Evolutionary conservation across 2,797 vertebrate species (phyloP).

Genomic region (Columba guinea): DNA sequence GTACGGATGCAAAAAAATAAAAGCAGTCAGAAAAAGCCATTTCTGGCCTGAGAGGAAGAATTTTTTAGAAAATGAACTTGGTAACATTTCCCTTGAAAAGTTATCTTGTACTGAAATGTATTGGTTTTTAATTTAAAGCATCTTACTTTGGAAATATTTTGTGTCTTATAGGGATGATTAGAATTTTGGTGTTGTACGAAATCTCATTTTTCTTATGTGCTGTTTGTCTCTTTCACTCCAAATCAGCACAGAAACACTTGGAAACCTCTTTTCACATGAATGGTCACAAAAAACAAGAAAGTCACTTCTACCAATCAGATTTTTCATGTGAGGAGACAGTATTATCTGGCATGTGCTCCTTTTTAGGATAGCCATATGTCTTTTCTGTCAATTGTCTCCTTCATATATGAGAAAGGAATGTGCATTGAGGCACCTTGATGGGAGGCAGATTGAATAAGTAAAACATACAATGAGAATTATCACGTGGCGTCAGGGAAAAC

Average conservation of each 20-base stretch:
- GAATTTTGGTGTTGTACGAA: not conserved
- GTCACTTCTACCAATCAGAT: not conserved
- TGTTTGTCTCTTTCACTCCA: not conserved
- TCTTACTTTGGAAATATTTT: not conserved
- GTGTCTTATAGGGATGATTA: not conserved
- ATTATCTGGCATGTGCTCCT: not conserved
- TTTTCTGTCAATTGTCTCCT: not conserved
- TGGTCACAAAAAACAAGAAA: not conserved
- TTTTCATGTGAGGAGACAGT: not conserved
- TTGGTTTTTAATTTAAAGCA: not conserved
- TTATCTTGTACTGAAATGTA: not conserved
- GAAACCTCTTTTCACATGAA: not conserved
- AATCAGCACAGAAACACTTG: not conserved
- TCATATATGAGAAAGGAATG: not conserved
- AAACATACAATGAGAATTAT: not conserved
- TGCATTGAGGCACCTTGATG: not conserved
- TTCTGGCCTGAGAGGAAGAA: not conserved
- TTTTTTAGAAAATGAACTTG: not conserved
- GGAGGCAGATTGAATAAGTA: not conserved
- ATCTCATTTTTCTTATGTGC: not conserved
- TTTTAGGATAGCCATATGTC: not conserved
- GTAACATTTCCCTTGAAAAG: not conserved
- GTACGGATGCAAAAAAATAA: not conserved
- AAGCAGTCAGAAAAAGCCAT: not conserved
- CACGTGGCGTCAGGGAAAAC: not conserved